Base-by-base conservation (phyloP, 2,797 vertebrate genomes). In the Myotis daubentonii region DNA sequence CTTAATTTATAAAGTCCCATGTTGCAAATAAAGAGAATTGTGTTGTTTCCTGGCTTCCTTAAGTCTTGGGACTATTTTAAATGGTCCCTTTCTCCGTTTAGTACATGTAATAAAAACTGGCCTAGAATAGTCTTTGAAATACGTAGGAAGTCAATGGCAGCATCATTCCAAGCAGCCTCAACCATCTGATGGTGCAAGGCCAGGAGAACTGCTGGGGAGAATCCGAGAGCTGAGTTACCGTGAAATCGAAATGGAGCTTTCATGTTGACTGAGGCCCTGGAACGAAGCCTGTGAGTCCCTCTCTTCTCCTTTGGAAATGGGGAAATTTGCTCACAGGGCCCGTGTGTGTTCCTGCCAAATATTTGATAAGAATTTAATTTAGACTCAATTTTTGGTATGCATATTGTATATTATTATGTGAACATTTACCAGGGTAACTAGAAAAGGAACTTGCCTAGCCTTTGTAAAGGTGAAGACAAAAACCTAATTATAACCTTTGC, bases 321-420 rank as follows among this genome's bases (percentile, higher is more conserved):
- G 44, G 38, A 47, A 22, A 16, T 79, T 16, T 23, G 33, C n/a
- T 93, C 51, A 36, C 15, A 53, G 55, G 19, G 23, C 44, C 17
- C 6, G 5, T 33, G 28, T 9, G 53, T 70, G 22, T 79, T 76
- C 75, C 79, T 92, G 47, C 81, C 75, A 89, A 38, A 78, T 85
- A 78, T 13, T 80, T 60, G 60, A 70, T 68, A 47, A 53, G 65
- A 66, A 92, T 87, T 95, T 74, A 87, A 41, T 85, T 92, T 88
- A 28, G 66, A 92, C 3, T 85, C 53, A 23, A 10, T 87, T 60
- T 84, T 75, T 38, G 51, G 44, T 75, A 36, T 75, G 38, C 62
- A 0, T 44, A 15, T 86, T 87, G 28, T 28, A 20, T 86, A 79
- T 49, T 28, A 60, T 78, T 66, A 36, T 17, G 71, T 62, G 49